Base-by-base conservation (phyloP, 2,888 invertebrate genomes). In the Caenorhabditis drosophilae region DNA sequence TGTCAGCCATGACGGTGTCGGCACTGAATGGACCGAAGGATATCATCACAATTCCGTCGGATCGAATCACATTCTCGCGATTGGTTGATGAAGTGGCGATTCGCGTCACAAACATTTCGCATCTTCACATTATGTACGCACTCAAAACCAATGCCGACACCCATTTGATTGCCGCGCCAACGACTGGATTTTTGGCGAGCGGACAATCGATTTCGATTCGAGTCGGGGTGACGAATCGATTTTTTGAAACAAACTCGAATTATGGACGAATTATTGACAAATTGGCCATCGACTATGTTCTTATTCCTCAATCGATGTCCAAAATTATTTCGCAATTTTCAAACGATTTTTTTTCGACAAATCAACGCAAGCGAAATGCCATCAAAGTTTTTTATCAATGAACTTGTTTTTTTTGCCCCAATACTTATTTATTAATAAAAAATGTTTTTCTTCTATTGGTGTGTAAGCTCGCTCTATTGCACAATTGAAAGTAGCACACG, bases 61-160 rank as follows among this genome's bases (percentile, higher is more conserved):
- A 63, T 26, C 12, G 20, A 20, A 46, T 63, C 11, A 15, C 11
- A 3, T 58, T 62, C 22, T 38, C 25, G 3, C 4, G 23, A 3
- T 22, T 47, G 1, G 16, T 20, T 11, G 12, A 41, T 3, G 52
- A 42, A n/a, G 25, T 40, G 7, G 11, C 27, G 15, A 46, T 63
- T 20, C 44, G 35, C n/a, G 36, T 63, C 16, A 63, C 63, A 6
- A 63, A 63, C 20, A 31, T 57, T 26, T 63, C 57, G 2, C 26
- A 20, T 7, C 18, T 34, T 4, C 53, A 57, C 35, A 16, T 63
- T 18, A 63, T 63, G 63, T 63, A 53, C 25, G 48, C 63, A 15
- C 40, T 63, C 4, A 26, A 59, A 55, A 64, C 64, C 7, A 64
- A 64, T 36, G 64, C 64, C 9, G 59, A 64, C 38, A 59, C 58